Conservation (phyloP, 2,797 vertebrate species). For the Malacoraja senta region DNA sequence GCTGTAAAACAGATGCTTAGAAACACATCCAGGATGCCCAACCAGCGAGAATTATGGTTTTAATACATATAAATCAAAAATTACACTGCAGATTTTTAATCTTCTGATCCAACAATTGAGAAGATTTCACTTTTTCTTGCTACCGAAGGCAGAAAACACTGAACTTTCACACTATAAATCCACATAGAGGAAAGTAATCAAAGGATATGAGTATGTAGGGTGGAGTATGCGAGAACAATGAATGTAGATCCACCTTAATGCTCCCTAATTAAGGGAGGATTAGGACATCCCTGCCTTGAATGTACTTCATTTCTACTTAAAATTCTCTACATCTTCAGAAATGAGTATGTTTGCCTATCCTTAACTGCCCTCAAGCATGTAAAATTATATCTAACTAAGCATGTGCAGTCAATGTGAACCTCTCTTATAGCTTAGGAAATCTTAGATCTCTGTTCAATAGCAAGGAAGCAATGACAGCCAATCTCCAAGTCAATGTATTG, state of each 20-base stretch:
- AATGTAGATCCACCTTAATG: too few relatives aligned
- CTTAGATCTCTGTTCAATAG: too few relatives aligned
- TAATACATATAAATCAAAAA: not conserved
- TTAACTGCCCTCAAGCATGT: not conserved
- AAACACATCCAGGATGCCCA: not conserved
- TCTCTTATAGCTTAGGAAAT: not conserved
- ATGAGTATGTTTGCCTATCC: too few relatives aligned
- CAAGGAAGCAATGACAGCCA: too few relatives aligned
- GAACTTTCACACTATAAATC: not conserved
- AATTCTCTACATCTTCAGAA: too few relatives aligned
- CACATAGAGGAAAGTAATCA: not conserved
- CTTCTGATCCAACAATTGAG: not conserved
- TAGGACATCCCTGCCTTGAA: too few relatives aligned
- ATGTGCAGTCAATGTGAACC: not conserved
- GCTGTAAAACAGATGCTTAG: not conserved
- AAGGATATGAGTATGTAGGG: not conserved
- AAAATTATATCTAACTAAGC: not conserved
- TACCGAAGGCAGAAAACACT: not conserved
- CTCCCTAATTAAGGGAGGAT: not conserved
- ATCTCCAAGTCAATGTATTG: too few relatives aligned
- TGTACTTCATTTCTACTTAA: too few relatives aligned
- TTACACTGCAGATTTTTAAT: not conserved
- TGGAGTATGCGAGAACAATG: not conserved
- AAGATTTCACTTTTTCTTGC: not conserved
- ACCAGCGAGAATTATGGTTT: not conserved